Evolutionary conservation across 2,888 invertebrate genomes (phyloP).

Genomic region (Vandiemenella viatica): DNA sequence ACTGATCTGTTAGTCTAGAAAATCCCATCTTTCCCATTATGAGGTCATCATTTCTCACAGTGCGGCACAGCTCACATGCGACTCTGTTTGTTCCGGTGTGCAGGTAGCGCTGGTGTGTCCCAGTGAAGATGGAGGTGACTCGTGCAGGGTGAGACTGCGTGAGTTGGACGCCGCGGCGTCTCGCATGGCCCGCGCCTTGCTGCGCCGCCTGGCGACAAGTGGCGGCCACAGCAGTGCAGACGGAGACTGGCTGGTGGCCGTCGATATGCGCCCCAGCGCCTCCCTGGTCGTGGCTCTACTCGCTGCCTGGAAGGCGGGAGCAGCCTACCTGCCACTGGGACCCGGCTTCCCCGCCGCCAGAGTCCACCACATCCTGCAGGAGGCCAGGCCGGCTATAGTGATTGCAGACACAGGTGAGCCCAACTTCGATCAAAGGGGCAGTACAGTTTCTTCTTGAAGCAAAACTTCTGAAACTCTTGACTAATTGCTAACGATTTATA

Average conservation of each 20-base stretch:
- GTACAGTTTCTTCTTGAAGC: too few species aligned
- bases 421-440: too few species aligned
- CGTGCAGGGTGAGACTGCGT: slow-evolving; percentile 32
- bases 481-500: too few species aligned
- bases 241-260: slow-evolving; percentile 57
- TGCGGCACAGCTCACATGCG: too few species aligned
- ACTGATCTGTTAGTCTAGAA: too few species aligned
- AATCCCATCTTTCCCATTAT: too few species aligned
- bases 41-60: too few species aligned
- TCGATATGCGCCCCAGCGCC: slow-evolving; percentile 65
- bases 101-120: too few species aligned
- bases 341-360: slow-evolving; percentile 52
- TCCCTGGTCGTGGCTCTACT: slow-evolving; percentile 48
- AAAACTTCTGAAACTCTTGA: too few species aligned
- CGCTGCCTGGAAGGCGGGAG: slow-evolving; percentile 66
- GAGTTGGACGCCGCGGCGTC: slow-evolving; percentile 40
- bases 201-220: slow-evolving; percentile 27
- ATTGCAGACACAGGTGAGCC: slow-evolving; percentile 42
- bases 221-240: slow-evolving; percentile 36
- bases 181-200: slow-evolving; percentile 39
- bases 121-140: too few species aligned
- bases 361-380: slow-evolving; percentile 58
- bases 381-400: slow-evolving; percentile 53
- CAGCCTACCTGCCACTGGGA: slow-evolving; percentile 73
- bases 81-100: too few species aligned